These are phyloP conservation scores for Danionella dracula DNA, from an alignment of 2,797 vertebrate genomes.

Conservation along the genomic window DNA sequence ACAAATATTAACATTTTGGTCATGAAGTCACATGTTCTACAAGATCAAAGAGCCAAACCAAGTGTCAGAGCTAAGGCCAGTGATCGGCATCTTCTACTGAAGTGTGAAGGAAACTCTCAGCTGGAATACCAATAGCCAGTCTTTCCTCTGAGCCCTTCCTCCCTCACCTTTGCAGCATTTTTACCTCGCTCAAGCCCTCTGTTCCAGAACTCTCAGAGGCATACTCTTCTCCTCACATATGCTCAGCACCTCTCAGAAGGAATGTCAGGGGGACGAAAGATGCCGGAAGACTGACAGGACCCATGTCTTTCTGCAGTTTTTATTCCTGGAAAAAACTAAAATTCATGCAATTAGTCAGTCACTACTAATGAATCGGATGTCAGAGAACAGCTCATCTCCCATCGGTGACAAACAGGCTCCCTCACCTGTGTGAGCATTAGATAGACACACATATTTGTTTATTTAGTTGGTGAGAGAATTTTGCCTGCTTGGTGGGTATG, in stretches of 20 bases:
- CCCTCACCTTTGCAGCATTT: background rate
- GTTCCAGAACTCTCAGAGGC: slow-evolving; percentile 5
- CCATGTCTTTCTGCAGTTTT: slow-evolving; percentile 34
- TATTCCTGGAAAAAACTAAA: slow-evolving; percentile 37
- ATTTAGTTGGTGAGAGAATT: slow-evolving; percentile 8
- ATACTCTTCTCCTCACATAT: slow-evolving; percentile 40
- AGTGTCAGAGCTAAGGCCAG: slow-evolving; percentile 38
- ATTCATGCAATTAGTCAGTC: slow-evolving; percentile 39
- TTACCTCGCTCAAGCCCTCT: background rate
- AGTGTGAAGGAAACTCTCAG: slow-evolving; percentile 54
- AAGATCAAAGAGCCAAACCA: slow-evolving; percentile 18
- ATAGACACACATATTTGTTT: slow-evolving; percentile 10
- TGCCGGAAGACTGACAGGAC: slow-evolving; percentile 63
- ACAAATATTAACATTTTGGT: slow-evolving; percentile 7
- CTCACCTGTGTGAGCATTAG: slow-evolving; percentile 9
- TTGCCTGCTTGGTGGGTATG: background rate
- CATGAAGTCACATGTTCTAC: slow-evolving; percentile 5
- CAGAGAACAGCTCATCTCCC: slow-evolving; percentile 17
- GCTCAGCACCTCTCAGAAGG: slow-evolving; percentile 33
- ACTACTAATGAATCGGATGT: slow-evolving; percentile 46
- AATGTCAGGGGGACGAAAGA: slow-evolving; percentile 56
- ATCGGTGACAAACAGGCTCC: slow-evolving; percentile 16
- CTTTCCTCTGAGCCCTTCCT: slow-evolving; percentile 44
- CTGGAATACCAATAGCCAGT: slow-evolving; percentile 25
- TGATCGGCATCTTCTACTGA: slow-evolving; percentile 56